phyloP scores from a whole-genome alignment of 2,888 invertebrate genomes.

The Strigamia transsilvanica region DNA sequence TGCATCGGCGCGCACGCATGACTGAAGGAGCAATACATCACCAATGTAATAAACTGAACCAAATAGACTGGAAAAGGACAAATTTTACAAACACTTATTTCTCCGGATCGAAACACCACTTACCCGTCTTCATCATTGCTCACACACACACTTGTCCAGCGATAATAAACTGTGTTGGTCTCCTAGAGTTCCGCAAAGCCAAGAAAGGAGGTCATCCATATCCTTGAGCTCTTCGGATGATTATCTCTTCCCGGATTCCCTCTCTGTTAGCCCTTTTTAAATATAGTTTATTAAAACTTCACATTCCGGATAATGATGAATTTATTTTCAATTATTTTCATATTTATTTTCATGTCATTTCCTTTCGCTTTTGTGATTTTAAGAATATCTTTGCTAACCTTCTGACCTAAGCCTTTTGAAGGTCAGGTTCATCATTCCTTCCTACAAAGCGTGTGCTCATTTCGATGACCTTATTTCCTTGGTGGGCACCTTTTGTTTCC shows the following conservation, averaged over 20 bases:
- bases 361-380: background rate
- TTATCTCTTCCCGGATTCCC: conserved; percentile 36
- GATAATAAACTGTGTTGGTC: background rate
- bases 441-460: background rate
- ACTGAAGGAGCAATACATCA: conserved; percentile 17
- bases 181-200: conserved; percentile 22
- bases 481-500: background rate
- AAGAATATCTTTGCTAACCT: background rate
- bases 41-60: conserved; percentile 14
- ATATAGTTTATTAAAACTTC: background rate
- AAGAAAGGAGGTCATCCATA: conserved; percentile 47
- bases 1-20: background rate
- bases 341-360: background rate
- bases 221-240: conserved; percentile 19
- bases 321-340: conserved; percentile 10
- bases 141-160: conserved; percentile 3
- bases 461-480: background rate
- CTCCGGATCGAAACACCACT: background rate
- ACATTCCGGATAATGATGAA: background rate
- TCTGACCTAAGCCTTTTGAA: conserved; percentile 15
- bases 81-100: background rate
- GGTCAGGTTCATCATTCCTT: conserved; percentile 35
- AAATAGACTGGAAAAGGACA: background rate
- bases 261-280: conserved; percentile 10
- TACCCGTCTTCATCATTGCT: conserved; percentile 4